A percentile compares a stretch with the other conserved stretches of the same genome.
Evolutionary conservation across 2,797 vertebrate genomes (phyloP).

Genomic region (Sebastes itinus): DNA sequence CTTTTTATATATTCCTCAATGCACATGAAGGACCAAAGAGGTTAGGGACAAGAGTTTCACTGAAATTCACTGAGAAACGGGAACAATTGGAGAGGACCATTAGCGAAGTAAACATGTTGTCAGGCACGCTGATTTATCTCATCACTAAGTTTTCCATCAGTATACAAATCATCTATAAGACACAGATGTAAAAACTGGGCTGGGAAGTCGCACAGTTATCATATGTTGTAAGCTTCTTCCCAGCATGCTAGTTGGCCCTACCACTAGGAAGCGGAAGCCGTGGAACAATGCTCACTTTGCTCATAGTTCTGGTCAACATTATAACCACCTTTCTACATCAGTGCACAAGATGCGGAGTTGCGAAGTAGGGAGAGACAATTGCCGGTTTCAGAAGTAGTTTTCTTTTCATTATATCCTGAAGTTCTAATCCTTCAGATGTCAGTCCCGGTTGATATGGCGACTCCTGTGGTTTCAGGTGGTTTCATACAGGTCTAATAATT

Average conservation of each 20-base stretch:
- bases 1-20: slow-evolving; percentile 50
- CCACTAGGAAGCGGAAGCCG: too few species aligned
- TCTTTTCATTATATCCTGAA: background rate
- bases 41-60: slow-evolving; percentile 27
- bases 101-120: slow-evolving; percentile 40
- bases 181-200: background rate
- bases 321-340: background rate
- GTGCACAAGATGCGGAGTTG: background rate
- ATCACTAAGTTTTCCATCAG: slow-evolving; percentile 13
- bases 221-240: background rate
- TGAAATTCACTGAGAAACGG: slow-evolving; percentile 27
- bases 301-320: background rate
- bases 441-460: background rate
- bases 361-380: background rate
- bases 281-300: too few species aligned
- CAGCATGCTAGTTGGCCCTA: too few species aligned
- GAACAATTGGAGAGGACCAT: slow-evolving; percentile 19
- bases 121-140: slow-evolving; percentile 28
- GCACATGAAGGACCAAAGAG: slow-evolving; percentile 41
- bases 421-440: background rate
- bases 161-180: slow-evolving; percentile 1
- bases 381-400: background rate
- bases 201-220: background rate
- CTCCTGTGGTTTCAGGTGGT: background rate
- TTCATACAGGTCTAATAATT: background rate